These are phyloP conservation scores for Silurus meridionalis DNA, from an alignment of 2,113 vertebrate genomes.

Conservation along the genomic window DNA sequence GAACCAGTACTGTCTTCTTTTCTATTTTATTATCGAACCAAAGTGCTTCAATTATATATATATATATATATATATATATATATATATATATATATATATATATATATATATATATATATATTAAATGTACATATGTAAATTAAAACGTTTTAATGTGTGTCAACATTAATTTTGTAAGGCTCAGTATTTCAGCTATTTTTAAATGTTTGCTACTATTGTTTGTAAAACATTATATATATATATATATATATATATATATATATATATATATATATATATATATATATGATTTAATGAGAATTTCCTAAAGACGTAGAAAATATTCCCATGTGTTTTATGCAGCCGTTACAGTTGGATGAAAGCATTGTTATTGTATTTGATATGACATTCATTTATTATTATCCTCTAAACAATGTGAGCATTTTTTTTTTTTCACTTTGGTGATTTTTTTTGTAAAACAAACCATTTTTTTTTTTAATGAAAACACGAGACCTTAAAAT, in stretches of 20 bases:
- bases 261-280: slow-evolving; percentile 40
- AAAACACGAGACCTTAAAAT: slow-evolving; percentile 65
- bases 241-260: neutral
- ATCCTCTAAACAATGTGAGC: slow-evolving; percentile 65
- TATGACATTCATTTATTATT: slow-evolving; percentile 68
- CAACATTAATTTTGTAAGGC: slow-evolving; percentile 67
- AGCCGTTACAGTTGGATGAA: slow-evolving; percentile 57
- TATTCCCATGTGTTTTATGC: slow-evolving; percentile 60
- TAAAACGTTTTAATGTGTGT: slow-evolving; percentile 72
- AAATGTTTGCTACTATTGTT: slow-evolving; percentile 73
- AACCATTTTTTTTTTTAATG: slow-evolving; percentile 51
- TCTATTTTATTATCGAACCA: slow-evolving; percentile 77
- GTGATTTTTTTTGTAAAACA: slow-evolving; percentile 60
- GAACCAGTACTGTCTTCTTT: slow-evolving; percentile 55
- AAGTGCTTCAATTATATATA: slow-evolving; percentile 75
- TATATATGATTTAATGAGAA: slow-evolving; percentile 56
- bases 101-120: no score
- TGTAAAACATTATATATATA: slow-evolving; percentile 67
- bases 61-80: no score
- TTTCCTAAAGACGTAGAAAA: slow-evolving; percentile 60
- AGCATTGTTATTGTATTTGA: slow-evolving; percentile 68
- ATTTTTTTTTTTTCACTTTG: slow-evolving; percentile 55
- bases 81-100: no score
- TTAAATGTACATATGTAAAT: slow-evolving; percentile 72
- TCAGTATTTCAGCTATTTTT: slow-evolving; percentile 62